phyloP scores from a whole-genome alignment of 2,888 invertebrate species.

The Apotomis capreana region DNA sequence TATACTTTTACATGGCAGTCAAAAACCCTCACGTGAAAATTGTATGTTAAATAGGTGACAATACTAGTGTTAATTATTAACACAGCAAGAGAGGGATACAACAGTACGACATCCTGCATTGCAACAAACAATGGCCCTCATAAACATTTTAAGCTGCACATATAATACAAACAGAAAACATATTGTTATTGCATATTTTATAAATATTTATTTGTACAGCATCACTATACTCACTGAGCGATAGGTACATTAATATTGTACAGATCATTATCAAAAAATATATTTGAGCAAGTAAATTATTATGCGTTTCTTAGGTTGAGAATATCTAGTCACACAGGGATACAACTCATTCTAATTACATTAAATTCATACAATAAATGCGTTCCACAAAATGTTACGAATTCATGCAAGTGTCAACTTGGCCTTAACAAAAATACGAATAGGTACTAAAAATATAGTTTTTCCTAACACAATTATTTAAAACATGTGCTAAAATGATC shows the following conservation, averaged over 20 bases:
- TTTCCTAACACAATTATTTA: not conserved
- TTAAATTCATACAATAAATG: conserved; percentile 41
- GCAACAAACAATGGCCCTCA: not conserved
- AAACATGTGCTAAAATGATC: not conserved
- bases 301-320: conserved; percentile 32
- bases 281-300: conserved; percentile 51
- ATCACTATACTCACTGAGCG: conserved; percentile 44
- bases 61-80: not conserved
- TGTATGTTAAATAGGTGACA: too few species aligned
- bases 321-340: conserved; percentile 4
- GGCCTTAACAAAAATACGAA: not conserved
- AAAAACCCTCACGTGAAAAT: conserved; percentile 14
- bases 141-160: not conserved
- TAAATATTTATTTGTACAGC: conserved; percentile 16
- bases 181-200: not conserved
- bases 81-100: not conserved
- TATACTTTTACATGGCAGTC: conserved; percentile 13
- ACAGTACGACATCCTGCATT: not conserved
- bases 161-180: conserved; percentile 1
- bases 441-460: not conserved
- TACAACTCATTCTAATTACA: conserved; percentile 8
- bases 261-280: conserved; percentile 43
- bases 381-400: conserved; percentile 23
- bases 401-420: not conserved
- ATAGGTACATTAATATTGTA: conserved; percentile 39